Conservation (phyloP, 2,113 vertebrate species). For the Delphinus delphis region DNA sequence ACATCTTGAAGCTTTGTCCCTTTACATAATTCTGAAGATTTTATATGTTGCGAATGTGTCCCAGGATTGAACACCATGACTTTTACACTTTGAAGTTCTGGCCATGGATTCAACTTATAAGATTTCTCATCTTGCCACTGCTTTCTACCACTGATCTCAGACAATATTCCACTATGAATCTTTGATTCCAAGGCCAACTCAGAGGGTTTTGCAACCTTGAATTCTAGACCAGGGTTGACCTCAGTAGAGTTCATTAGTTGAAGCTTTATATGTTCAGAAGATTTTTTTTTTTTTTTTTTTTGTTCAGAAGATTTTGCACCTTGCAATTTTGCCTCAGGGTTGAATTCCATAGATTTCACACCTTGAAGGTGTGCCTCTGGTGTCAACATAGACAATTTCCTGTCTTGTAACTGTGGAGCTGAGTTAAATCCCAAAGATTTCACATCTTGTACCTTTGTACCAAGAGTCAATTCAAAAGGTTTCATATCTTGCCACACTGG, state of each 20-base stretch:
- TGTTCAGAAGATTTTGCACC: background rate
- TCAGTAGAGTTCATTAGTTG: background rate
- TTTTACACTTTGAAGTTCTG: slow-evolving; percentile 39
- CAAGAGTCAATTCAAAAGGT: background rate
- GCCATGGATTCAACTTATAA: background rate
- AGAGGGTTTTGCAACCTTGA: slow-evolving; percentile 2
- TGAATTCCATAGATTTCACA: slow-evolving; percentile 30
- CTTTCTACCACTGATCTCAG: slow-evolving; percentile 10
- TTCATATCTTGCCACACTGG: background rate
- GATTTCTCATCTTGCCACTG: slow-evolving; percentile 50
- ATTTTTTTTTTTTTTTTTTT: background rate
- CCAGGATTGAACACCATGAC: background rate
- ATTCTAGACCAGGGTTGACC: background rate
- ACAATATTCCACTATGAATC: background rate
- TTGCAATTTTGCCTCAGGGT: slow-evolving; percentile 2
- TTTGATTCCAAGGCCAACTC: slow-evolving; percentile 33
- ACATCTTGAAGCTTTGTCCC: background rate
- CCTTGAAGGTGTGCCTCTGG: background rate
- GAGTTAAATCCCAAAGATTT: slow-evolving; percentile 3
- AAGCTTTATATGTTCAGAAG: background rate
- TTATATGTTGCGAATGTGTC: slow-evolving; percentile 15
- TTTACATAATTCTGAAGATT: slow-evolving; percentile 38
- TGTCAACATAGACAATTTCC: slow-evolving; percentile 6
- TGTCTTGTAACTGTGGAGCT: background rate
- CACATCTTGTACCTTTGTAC: slow-evolving; percentile 1